Conservation (phyloP, 2,797 vertebrate genomes). For the Gymnoscopelus braueri region DNA sequence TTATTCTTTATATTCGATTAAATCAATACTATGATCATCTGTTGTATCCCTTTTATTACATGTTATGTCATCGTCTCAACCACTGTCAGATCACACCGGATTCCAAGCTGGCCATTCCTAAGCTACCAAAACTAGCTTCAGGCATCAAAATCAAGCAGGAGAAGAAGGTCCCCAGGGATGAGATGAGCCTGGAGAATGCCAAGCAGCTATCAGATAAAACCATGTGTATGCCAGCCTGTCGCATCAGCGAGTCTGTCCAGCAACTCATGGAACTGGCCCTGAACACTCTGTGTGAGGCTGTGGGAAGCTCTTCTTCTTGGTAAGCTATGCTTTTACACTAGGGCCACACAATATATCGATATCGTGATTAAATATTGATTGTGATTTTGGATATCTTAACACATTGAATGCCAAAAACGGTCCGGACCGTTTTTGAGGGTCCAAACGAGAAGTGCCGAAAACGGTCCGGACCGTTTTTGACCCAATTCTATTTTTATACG, state of each 20-base stretch:
- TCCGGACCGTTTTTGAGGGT: too few species aligned
- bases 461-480: too few species aligned
- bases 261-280: conserved; percentile 92
- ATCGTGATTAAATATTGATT: too few species aligned
- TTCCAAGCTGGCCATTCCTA: conserved; percentile 80
- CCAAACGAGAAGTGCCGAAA: too few species aligned
- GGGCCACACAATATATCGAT: too few species aligned
- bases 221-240: conserved; percentile 88
- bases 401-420: too few species aligned
- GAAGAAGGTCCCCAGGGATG: conserved; percentile 34
- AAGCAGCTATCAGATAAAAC: conserved; percentile 83
- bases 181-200: conserved; percentile 72
- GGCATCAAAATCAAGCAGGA: conserved; percentile 69
- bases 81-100: conserved; percentile 86
- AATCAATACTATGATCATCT: too few species aligned
- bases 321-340: conserved; percentile 56
- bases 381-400: too few species aligned
- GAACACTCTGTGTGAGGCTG: conserved; percentile 89
- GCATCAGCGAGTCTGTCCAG: conserved; percentile 92
- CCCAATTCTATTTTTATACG: too few species aligned
- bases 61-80: too few species aligned
- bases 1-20: too few species aligned
- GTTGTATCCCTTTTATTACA: too few species aligned
- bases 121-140: conserved; percentile 74
- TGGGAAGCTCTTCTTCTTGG: conserved; percentile 90